Evolutionary conservation across 2,113 vertebrate genomes (phyloP), one percentile per base, ranked within the genome.

Genomic region (Ageneiosus marmoratus): DNA sequence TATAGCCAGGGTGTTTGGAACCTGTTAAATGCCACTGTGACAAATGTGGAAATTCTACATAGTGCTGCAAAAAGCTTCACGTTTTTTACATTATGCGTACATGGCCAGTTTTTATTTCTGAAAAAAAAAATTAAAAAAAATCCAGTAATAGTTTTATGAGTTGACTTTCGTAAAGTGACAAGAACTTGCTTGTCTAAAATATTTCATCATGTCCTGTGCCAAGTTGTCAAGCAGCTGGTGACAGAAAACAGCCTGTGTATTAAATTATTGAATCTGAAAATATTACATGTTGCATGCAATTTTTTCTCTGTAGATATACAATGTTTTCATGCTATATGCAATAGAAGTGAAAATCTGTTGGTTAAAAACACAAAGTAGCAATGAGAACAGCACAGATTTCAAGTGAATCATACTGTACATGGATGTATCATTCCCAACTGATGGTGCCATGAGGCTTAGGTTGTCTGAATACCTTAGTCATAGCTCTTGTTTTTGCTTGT

Each of bases 1-100:
- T 48, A 72, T 32, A 62, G 51, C 29, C 29, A 37, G 27, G n/a
- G 16, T 70, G 34, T 60, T 69, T 84, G 32, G 12, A 78, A 84
- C 44, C 27, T 79, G 76, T 79, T 79, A 73, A 78, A 72, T 78
- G 32, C 65, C 77, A 62, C 41, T 22, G 83, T 4, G 32, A 44
- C 41, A 79, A 84, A 56, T 78, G 51, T 29, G 69, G 63, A 80
- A 65, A 32, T 37, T 76, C 29, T 34, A 76, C 73, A 55, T 37
- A 55, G 51, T 55, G 29, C 29, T 37, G 50, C 29, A 37, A 55
- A 27, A 24, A 29, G 53, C 29, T 48, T 20, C 11, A 2, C 37
- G 20, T 9, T 0, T 74, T 51, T 51, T 29, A 22, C 16, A 74
- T 32, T 32, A 32, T 53, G 16, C 9, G 32, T 75, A 12, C 48